A percentile compares a stretch with the other conserved stretches of the same genome.
phyloP scores from a whole-genome alignment of 2,113 vertebrate species.

The Melanerpes aurifrons region DNA sequence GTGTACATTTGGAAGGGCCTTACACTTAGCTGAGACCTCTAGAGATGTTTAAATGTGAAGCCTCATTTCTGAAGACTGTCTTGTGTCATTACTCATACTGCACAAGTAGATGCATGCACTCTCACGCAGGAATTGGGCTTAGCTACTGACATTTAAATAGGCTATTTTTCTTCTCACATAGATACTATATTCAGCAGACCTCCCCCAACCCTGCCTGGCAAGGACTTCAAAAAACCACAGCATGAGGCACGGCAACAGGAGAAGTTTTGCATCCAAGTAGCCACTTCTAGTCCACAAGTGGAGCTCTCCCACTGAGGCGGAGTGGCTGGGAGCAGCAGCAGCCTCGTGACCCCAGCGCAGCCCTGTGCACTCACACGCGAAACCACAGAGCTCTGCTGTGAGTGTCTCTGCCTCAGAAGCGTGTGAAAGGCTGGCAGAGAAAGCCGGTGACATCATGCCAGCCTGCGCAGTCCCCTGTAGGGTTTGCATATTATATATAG shows the following conservation, averaged over 20 bases:
- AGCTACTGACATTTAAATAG: conserved; percentile 58
- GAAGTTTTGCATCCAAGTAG: not conserved
- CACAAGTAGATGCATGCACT: conserved; percentile 2
- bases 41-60: not conserved
- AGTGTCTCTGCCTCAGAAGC: not conserved
- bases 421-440: conserved; percentile 55
- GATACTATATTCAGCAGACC: conserved; percentile 18
- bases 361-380: not conserved
- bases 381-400: conserved; percentile 16
- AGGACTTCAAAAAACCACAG: not conserved
- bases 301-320: not conserved
- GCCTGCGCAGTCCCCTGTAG: conserved; percentile 13
- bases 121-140: not conserved
- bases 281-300: not conserved
- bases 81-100: conserved; percentile 37
- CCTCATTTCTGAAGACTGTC: conserved; percentile 16
- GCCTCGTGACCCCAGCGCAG: not conserved
- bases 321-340: not conserved
- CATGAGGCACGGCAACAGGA: not conserved
- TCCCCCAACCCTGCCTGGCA: conserved; percentile 48
- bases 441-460: conserved; percentile 54
- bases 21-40: not conserved
- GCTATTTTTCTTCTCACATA: conserved; percentile 54
- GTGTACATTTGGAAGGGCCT: not conserved
- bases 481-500: conserved; percentile 29